Evolutionary conservation across 2,797 vertebrate genomes (phyloP).

Genomic region (Coracias cyanogaster): DNA sequence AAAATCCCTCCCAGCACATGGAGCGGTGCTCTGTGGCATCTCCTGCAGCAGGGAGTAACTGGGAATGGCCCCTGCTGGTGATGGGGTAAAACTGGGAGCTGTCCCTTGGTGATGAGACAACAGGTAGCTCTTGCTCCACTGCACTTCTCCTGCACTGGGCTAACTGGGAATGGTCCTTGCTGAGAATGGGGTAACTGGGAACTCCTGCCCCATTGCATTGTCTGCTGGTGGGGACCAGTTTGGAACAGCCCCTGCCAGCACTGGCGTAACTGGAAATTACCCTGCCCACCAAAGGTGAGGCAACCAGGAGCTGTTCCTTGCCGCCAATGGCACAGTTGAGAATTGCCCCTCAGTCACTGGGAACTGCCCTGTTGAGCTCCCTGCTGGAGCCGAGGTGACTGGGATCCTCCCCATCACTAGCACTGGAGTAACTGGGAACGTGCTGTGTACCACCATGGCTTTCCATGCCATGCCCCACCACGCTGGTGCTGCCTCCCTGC

Average conservation of each 20-base stretch:
- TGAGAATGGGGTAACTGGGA: neutral
- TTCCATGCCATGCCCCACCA: fast-evolving
- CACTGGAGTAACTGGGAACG: neutral
- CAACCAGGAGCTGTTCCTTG: neutral
- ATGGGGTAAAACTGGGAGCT: neutral
- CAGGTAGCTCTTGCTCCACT: neutral
- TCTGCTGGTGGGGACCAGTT: neutral
- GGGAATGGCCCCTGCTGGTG: neutral
- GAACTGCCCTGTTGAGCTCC: neutral
- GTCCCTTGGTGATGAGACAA: neutral
- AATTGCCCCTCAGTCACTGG: neutral
- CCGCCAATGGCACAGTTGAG: neutral
- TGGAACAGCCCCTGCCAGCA: neutral
- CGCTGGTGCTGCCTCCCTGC: fast-evolving
- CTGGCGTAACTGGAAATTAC: neutral
- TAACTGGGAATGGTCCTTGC: neutral
- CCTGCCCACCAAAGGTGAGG: neutral
- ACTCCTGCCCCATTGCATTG: fast-evolving
- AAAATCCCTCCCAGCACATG: fast-evolving
- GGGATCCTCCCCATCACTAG: neutral
- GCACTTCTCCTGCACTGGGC: neutral
- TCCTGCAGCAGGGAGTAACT: neutral
- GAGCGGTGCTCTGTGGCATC: neutral
- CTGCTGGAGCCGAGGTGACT: neutral
- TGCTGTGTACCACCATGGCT: neutral